A percentile compares a stretch with the other conserved stretches of the same genome.
These are phyloP conservation scores for Nibea coibor DNA, from an alignment of 2,113 vertebrate genomes.

Conservation along the genomic window DNA sequence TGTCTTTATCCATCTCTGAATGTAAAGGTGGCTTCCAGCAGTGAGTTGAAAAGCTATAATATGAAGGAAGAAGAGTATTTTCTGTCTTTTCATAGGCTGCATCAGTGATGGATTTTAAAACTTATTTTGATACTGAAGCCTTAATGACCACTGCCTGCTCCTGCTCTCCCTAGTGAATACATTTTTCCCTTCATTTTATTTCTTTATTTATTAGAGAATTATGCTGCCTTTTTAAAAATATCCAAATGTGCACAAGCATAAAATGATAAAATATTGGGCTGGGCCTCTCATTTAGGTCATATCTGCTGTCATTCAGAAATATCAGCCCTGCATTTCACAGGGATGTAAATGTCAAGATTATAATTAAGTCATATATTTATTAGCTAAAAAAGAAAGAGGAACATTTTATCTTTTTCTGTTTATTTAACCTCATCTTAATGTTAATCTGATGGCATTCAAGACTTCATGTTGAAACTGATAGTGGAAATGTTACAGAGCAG, in stretches of 20 bases:
- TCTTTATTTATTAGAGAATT: background rate
- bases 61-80: background rate
- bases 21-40: background rate
- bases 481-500: background rate
- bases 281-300: background rate
- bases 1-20: background rate
- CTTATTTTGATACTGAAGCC: background rate
- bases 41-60: background rate
- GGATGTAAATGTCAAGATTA: slow-evolving; percentile 23
- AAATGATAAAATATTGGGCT: background rate
- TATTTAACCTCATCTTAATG: slow-evolving; percentile 16
- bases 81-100: background rate
- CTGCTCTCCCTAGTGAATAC: background rate
- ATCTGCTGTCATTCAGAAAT: slow-evolving; percentile 7
- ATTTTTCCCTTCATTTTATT: background rate
- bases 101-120: background rate
- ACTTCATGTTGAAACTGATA: background rate
- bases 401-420: background rate
- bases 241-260: background rate
- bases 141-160: background rate
- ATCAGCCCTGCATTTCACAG: background rate
- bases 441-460: slow-evolving; percentile 9
- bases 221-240: background rate
- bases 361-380: slow-evolving; percentile 34
- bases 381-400: slow-evolving; percentile 11